phyloP scores from a whole-genome alignment of 2,888 invertebrate genomes.

The Digitonthophagus gazella region DNA sequence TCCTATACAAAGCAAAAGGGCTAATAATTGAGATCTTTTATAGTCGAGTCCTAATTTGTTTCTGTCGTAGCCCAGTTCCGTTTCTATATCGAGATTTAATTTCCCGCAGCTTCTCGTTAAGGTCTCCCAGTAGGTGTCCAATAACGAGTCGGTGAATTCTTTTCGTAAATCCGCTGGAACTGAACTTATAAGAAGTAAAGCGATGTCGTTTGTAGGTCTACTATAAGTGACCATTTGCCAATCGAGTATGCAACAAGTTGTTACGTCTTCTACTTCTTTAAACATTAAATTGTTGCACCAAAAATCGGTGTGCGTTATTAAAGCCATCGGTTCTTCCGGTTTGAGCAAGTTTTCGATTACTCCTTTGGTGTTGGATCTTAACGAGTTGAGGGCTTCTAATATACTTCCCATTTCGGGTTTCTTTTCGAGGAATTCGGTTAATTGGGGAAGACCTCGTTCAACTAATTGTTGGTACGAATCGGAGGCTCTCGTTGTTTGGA shows the following conservation, averaged over 20 bases:
- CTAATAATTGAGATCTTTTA: constrained; percentile 67
- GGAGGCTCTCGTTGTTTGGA: constrained; percentile 75
- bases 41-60: constrained; percentile 58
- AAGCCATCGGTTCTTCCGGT: constrained; percentile 70
- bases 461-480: constrained; percentile 78
- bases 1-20: constrained; percentile 75
- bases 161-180: constrained; percentile 69
- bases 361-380: constrained; percentile 67
- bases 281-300: constrained; percentile 81
- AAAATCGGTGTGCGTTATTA: constrained; percentile 80
- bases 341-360: constrained; percentile 68
- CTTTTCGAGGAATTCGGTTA: constrained; percentile 68
- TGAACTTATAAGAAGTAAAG: constrained; percentile 70
- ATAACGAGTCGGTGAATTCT: constrained; percentile 59
- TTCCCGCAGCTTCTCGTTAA: constrained; percentile 61
- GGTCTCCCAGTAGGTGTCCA: constrained; percentile 69
- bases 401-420: constrained; percentile 64
- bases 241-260: constrained; percentile 70
- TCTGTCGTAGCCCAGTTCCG: constrained; percentile 56
- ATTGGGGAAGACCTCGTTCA: constrained; percentile 72
- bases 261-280: constrained; percentile 52
- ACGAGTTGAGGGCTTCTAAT: constrained; percentile 58
- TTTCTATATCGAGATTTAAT: constrained; percentile 63
- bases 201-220: constrained; percentile 75
- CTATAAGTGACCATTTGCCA: constrained; percentile 85